Conservation (phyloP, 2,113 vertebrate species). For the Centropristis striata region DNA sequence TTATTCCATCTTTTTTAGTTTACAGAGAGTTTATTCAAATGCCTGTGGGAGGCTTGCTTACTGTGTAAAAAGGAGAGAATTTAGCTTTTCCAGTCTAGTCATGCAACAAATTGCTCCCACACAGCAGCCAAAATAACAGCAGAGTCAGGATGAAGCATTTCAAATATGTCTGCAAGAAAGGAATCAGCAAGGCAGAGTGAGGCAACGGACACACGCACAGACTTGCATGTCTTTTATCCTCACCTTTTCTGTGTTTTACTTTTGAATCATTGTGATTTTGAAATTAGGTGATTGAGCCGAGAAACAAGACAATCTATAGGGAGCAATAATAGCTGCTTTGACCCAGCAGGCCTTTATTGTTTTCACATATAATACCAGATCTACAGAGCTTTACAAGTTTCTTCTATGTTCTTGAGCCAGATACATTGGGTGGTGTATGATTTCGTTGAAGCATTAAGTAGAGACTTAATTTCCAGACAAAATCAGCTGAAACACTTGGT, state of each 20-base stretch:
- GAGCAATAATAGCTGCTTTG: neutral
- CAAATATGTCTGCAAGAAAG: slow-evolving; percentile 66
- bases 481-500: neutral
- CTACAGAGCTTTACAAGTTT: neutral
- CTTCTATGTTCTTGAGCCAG: neutral
- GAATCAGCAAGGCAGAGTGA: slow-evolving; percentile 43
- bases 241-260: slow-evolving; percentile 10
- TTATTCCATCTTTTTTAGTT: neutral
- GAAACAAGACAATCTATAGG: neutral
- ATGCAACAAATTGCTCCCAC: slow-evolving; percentile 65
- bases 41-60: slow-evolving; percentile 13
- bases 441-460: neutral
- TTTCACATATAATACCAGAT: neutral
- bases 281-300: neutral
- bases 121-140: slow-evolving; percentile 71
- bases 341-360: neutral
- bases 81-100: slow-evolving; percentile 67
- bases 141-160: slow-evolving; percentile 65
- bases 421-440: neutral
- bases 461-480: neutral
- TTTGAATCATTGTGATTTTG: neutral
- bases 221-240: slow-evolving; percentile 37
- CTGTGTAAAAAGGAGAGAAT: slow-evolving; percentile 44
- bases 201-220: slow-evolving; percentile 43
- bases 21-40: neutral